Evolutionary conservation across 2,797 vertebrate genomes (phyloP), one percentile per base, ranked within the genome.

Genomic region (Alosa sapidissima): DNA sequence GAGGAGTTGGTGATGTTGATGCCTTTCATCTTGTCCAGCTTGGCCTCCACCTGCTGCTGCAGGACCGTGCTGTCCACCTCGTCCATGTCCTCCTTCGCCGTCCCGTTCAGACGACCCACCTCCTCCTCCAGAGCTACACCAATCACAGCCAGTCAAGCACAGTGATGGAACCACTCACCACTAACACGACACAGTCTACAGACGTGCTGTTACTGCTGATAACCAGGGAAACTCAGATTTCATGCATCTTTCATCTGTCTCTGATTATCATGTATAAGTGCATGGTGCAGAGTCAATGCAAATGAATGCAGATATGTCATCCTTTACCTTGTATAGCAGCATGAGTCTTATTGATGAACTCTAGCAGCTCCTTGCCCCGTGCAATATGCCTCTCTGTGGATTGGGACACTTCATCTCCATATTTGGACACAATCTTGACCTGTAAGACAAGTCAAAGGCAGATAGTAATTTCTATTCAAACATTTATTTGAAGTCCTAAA

Each of bases 111-210:
- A n/a, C 86, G 93, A 51, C 49, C 14, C 49, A 92, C 93, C 90
- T 95, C 92, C 89, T 92, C 89, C 78, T 90, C 89, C 84, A 98
- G 94, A 28, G 86, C 98, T 99, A 87, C 1, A 88, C 84, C 90
- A 92, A 92, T 91, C 86, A 92, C 7, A 90, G 83, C 19, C 81
- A 49, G 72, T 54, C 8, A 36, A 13, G 2, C 68, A 9, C n/a
- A 45, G 45, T 9, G 45, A 33, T n/a, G 58, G 5, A 48, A 72
- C 45, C 28, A 85, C 7, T 45, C 65, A 72, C 10, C 49, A 72
- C 14, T 41, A 7, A 65, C 24, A 65, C 10, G 10, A 3, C 28
- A 13, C n/a, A 33, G 10, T 28, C 11, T 33, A 65, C 24, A 65
- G 24, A 65, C 24, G 10, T 11, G 62, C 13, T 72, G 11, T 14